A percentile compares a stretch with the other conserved stretches of the same genome.
These are phyloP conservation scores for Mimachlamys varia DNA, from an alignment of 2,888 invertebrate genomes.

Conservation along the genomic window DNA sequence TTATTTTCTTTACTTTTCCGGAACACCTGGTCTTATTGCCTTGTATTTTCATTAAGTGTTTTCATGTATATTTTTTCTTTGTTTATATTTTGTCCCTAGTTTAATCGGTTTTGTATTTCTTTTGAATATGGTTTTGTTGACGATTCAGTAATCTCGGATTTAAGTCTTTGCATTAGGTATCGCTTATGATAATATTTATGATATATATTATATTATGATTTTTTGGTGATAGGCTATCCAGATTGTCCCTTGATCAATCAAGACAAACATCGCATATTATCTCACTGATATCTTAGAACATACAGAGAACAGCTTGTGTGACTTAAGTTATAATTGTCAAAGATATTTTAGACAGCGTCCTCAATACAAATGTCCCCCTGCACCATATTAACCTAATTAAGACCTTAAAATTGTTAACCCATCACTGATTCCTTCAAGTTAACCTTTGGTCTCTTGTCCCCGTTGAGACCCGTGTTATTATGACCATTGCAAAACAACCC, in stretches of 20 bases:
- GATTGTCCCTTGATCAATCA: slow-evolving; percentile 16
- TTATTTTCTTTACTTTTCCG: no score
- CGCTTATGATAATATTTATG: no score
- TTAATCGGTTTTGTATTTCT: no score
- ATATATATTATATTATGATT: no score
- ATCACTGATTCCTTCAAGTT: neutral
- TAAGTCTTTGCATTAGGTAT: no score
- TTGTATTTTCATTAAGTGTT: no score
- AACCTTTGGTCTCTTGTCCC: neutral
- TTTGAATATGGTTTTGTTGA: no score
- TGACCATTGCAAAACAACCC: neutral
- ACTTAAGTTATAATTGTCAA: neutral
- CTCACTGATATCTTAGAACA: neutral
- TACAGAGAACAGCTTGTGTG: neutral
- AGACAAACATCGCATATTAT: neutral
- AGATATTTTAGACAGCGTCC: neutral
- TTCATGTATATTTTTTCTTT: no score
- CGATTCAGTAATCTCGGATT: no score
- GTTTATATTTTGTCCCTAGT: no score
- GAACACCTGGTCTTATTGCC: no score
- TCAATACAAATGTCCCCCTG: neutral
- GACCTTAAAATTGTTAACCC: neutral
- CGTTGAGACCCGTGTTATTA: neutral
- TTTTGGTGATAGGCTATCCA: no score
- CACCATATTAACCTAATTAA: slow-evolving; percentile 5